phyloP scores from a whole-genome alignment of 64 coral and sea anemone genomes.

The Catalaphyllia jardinei region DNA sequence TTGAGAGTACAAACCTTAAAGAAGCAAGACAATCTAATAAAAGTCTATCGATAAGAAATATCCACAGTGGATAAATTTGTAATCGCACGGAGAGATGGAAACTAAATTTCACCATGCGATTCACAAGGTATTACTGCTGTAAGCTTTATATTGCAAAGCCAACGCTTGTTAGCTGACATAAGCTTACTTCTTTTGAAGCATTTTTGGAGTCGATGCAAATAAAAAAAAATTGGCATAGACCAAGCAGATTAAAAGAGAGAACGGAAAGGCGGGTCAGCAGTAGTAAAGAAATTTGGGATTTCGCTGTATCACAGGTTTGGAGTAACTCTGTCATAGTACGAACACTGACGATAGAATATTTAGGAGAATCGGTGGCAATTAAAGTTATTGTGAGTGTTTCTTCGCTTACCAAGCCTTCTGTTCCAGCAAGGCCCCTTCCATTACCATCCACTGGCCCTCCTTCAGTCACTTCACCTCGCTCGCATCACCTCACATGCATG shows the following conservation, averaged over 20 bases:
- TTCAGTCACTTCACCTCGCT: not conserved
- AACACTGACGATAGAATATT: not conserved
- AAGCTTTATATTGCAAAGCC: not conserved
- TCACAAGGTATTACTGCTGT: not conserved
- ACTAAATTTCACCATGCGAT: not conserved
- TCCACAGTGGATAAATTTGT: constrained; percentile 1
- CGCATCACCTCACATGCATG: constrained; percentile 9
- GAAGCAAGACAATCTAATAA: not conserved
- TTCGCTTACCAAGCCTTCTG: constrained; percentile 39
- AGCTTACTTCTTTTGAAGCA: not conserved
- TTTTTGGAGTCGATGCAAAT: not conserved
- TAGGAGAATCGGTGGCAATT: not conserved
- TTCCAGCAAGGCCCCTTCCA: constrained; percentile 22
- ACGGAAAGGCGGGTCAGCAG: not conserved
- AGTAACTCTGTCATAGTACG: not conserved
- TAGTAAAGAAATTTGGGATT: not conserved
- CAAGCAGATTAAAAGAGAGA: not conserved
- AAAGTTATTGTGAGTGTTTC: not conserved
- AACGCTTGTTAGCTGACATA: not conserved
- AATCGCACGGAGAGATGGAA: not conserved
- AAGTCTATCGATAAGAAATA: not conserved
- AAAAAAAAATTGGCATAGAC: not conserved
- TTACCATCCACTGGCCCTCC: not conserved
- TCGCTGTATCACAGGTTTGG: not conserved
- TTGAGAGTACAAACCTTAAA: not conserved